Base-by-base conservation (phyloP, 1,140 invertebrate genomes). In the Drosophila obscura region DNA sequence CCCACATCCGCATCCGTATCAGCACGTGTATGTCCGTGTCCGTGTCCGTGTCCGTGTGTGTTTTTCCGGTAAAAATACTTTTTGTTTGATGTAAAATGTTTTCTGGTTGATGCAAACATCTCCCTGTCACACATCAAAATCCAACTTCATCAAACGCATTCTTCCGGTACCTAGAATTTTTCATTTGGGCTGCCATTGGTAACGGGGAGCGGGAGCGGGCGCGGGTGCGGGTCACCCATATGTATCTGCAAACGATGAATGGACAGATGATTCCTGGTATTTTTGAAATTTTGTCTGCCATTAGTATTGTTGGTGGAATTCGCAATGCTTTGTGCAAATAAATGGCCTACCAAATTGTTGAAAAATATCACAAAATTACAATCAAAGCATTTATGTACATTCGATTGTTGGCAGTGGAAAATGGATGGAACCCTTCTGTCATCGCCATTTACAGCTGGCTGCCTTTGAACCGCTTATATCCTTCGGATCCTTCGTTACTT, bases 271-370 rank as follows among this genome's bases (percentile, higher is more conserved):
- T 28, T 57, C 19, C 31, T 66, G 66, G 50, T 26, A 69, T 69
- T 68, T 56, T n/a, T 44, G 26, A 43, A 35, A 48, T 68, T 66
- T 45, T 46, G 24, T 7, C 13, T 26, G 44, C 50, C 62, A 56
- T 56, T 69, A 64, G 49, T 49, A 35, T 69, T 57, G 64, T 31
- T 44, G 44, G 57, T 69, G 31, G 51, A 57, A 68, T 69, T 43
- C 58, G 35, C 3, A 57, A 57, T 69, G 51, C n/a, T 11, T 35
- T 35, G 31, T 11, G 31, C 24, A 35, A 35, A 35, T 59, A 72
- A 72, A 72, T 60, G 65, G 55, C 53, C 66, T 60, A 13, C 2
- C 41, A 61, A 51, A 72, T 72, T 60, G 41, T 59, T 72, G 31
- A 24, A 39, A 45, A 69, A 72, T 59, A 46, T 46, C 43, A 8